Evolutionary conservation across 2,888 invertebrate genomes (phyloP).

Genomic region (Watsonalla binaria): DNA sequence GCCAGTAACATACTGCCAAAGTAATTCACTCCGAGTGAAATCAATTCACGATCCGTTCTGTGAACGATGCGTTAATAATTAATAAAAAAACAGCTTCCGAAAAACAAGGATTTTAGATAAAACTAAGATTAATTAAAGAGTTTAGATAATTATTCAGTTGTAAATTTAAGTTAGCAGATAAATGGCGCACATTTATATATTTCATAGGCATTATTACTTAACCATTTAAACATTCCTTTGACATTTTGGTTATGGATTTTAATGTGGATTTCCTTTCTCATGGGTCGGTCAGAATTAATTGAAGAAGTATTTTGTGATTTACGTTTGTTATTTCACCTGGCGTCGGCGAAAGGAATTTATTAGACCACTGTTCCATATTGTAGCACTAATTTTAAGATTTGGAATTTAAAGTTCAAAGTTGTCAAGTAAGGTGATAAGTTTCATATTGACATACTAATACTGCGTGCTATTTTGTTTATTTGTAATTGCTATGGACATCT

Average conservation of each 20-base stretch:
- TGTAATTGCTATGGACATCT: slow-evolving; percentile 60
- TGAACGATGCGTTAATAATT: slow-evolving; percentile 68
- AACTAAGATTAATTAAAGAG: slow-evolving; percentile 67
- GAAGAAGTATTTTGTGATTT: slow-evolving; percentile 5
- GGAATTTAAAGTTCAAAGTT: slow-evolving; percentile 75
- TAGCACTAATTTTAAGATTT: slow-evolving; percentile 69
- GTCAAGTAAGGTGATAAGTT: slow-evolving; percentile 71
- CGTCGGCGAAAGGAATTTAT: slow-evolving; percentile 20
- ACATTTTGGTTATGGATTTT: slow-evolving; percentile 66
- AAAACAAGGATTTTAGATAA: slow-evolving; percentile 67
- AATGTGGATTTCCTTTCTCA: slow-evolving; percentile 40
- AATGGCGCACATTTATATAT: slow-evolving; percentile 71
- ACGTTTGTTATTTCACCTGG: slow-evolving; percentile 20
- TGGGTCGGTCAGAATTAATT: slow-evolving; percentile 13
- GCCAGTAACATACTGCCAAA: slow-evolving; percentile 76
- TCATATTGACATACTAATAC: slow-evolving; percentile 69
- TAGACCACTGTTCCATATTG: slow-evolving; percentile 45
- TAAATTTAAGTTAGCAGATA: slow-evolving; percentile 77
- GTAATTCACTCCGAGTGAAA: slow-evolving; percentile 70
- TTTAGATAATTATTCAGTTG: slow-evolving; percentile 75
- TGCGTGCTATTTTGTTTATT: slow-evolving; percentile 60
- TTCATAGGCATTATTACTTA: slow-evolving; percentile 78
- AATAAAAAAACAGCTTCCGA: slow-evolving; percentile 58
- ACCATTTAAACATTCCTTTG: slow-evolving; percentile 77
- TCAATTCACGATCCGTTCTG: slow-evolving; percentile 74